Base-by-base conservation (phyloP, 2,888 invertebrate species). In the Erebia aethiops region DNA sequence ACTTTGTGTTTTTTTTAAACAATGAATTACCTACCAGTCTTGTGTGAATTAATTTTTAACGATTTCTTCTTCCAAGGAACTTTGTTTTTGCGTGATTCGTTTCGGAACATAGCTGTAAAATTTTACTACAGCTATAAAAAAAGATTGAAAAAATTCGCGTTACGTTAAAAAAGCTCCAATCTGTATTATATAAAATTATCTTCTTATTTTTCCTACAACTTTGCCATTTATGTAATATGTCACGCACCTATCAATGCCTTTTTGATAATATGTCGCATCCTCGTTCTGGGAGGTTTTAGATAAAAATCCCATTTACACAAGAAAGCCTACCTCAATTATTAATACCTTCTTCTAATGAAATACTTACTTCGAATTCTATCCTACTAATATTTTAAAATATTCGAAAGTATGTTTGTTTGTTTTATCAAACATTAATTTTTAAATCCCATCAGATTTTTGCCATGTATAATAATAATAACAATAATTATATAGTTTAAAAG, bases 301-400 rank as follows among this genome's bases (percentile, higher is more conserved):
- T 62, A 62, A 60, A 21, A 62, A 62, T 26, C 14, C 21, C 49
- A 21, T 62, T 46, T 46, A 13, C 62, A 18, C 21, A 14, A 49
- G 43, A 18, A 46, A 61, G 7, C 9, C 43, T 61, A 46, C 7
- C 1, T n/a, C n/a, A n/a, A n/a, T n/a, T n/a, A n/a, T n/a, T n/a
- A n/a, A n/a, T n/a, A n/a, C n/a, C n/a, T n/a, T n/a, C n/a, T n/a
- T n/a, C n/a, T n/a, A n/a, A n/a, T n/a, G 46, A 46, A 35, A 35
- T 35, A 35, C 35, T 0, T 35, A 35, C 35, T 35, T 7, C 4
- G 26, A 26, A 26, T 26, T 4, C 35, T 35, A 35, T 35, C 7
- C 35, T 35, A 35, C 5, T 35, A 7, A 7, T 35, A 35, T 7
- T 35, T 7, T 35, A 35, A 35, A 35, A 35, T 7, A 7, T 7